phyloP scores from a whole-genome alignment of 2,113 vertebrate genomes.

The Centrocercus urophasianus region DNA sequence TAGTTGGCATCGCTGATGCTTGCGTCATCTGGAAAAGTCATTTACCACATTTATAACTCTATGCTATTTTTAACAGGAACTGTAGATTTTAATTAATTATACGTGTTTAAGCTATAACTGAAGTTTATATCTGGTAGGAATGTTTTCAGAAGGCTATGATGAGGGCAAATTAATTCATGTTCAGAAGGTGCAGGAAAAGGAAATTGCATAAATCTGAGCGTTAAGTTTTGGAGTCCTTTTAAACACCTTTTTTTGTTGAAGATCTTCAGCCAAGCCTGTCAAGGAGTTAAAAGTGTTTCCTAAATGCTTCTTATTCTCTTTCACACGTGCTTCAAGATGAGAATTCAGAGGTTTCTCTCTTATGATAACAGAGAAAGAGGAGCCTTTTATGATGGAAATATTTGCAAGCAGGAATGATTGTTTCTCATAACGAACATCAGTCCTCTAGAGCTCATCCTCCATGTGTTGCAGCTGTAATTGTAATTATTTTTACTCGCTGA shows the following conservation, averaged over 20 bases:
- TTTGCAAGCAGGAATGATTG: constrained; percentile 57
- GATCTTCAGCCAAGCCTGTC: constrained; percentile 53
- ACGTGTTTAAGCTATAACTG: not conserved
- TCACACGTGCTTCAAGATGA: constrained; percentile 29
- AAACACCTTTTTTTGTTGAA: constrained; percentile 21
- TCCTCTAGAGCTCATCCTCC: constrained; percentile 37
- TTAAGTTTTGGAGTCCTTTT: constrained; percentile 6
- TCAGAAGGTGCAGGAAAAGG: constrained; percentile 17
- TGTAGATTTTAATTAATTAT: not conserved
- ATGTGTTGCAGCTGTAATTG: constrained; percentile 6
- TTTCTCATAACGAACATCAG: constrained; percentile 53
- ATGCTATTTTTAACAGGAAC: not conserved
- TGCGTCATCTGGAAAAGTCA: not conserved
- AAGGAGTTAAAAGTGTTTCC: constrained; percentile 55
- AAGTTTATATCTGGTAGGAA: constrained; percentile 2
- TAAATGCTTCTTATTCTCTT: constrained; percentile 43
- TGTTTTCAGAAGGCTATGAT: not conserved
- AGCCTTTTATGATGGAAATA: constrained; percentile 54
- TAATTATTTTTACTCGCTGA: constrained; percentile 38
- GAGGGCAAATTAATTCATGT: constrained; percentile 34
- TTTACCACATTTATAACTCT: not conserved
- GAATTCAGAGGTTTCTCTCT: constrained; percentile 50
- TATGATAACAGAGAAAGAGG: constrained; percentile 28
- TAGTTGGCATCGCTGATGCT: not conserved
- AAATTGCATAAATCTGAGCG: constrained; percentile 48